A percentile compares a stretch with the other conserved stretches of the same genome.
These are phyloP conservation scores for Brachionus plicatilis DNA, from an alignment of 1,140 invertebrate species.

Conservation along the genomic window DNA sequence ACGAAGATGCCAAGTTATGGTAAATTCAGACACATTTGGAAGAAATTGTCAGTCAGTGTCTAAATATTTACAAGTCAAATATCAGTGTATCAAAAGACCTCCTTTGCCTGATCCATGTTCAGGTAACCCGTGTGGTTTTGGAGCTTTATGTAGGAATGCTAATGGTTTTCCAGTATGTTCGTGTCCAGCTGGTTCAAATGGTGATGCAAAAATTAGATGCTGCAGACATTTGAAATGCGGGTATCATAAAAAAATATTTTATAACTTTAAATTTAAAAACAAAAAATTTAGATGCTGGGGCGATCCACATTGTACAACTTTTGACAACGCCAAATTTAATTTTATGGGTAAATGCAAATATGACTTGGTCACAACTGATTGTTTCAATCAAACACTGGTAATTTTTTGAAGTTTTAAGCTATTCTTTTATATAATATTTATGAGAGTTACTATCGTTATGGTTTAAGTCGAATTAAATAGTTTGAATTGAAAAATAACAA, in stretches of 20 bases:
- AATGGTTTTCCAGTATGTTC: slow-evolving; percentile 12
- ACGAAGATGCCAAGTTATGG: neutral
- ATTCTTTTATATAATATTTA: neutral
- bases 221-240: neutral
- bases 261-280: neutral
- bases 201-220: neutral
- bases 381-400: slow-evolving; percentile 28
- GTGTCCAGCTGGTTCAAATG: neutral
- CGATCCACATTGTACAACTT: slow-evolving; percentile 30
- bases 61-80: neutral
- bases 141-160: neutral
- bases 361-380: slow-evolving; percentile 27
- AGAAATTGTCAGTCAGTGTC: neutral
- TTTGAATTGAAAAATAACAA: no score
- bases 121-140: neutral
- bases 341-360: slow-evolving; percentile 34
- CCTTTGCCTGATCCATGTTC: neutral
- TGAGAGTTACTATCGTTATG: neutral
- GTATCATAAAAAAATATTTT: neutral
- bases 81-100: neutral
- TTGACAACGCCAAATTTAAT: slow-evolving; percentile 16
- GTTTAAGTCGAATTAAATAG: no score
- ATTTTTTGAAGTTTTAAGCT: neutral
- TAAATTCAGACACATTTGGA: neutral
- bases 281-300: slow-evolving; percentile 16